phyloP scores from a whole-genome alignment of 2,888 invertebrate genomes.

The Oxycera nigricornis region DNA sequence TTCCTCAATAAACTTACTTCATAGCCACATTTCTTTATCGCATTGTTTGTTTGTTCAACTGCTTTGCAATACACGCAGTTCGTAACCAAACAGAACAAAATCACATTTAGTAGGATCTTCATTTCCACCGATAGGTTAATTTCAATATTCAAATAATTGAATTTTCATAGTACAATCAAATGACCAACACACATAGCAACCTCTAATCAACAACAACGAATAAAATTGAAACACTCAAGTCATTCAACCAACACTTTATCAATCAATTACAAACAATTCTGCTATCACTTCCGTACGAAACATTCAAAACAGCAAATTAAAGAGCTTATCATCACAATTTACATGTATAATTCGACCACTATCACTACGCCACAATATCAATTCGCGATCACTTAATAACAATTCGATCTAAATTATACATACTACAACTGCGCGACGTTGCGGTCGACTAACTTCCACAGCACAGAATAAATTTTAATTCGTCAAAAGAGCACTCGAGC shows the following conservation, averaged over 20 bases:
- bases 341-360: too few relatives aligned
- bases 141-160: too few relatives aligned
- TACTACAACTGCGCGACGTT: too few relatives aligned
- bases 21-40: conserved; percentile 17
- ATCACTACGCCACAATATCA: too few relatives aligned
- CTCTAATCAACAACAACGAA: too few relatives aligned
- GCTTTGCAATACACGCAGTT: conserved; percentile 3
- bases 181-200: not conserved
- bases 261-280: too few relatives aligned
- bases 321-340: not conserved
- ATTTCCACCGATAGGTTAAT: too few relatives aligned
- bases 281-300: too few relatives aligned
- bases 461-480: not conserved
- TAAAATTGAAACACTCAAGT: not conserved
- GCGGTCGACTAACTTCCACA: too few relatives aligned
- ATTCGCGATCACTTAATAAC: too few relatives aligned
- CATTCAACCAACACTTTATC: not conserved
- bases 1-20: conserved; percentile 14
- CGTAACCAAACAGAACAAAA: not conserved
- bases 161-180: too few relatives aligned
- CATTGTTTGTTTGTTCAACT: not conserved
- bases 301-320: not conserved
- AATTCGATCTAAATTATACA: too few relatives aligned
- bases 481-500: not conserved
- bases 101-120: not conserved